Evolutionary conservation across 2,888 invertebrate genomes (phyloP).

Genomic region (Aplocera efformata): DNA sequence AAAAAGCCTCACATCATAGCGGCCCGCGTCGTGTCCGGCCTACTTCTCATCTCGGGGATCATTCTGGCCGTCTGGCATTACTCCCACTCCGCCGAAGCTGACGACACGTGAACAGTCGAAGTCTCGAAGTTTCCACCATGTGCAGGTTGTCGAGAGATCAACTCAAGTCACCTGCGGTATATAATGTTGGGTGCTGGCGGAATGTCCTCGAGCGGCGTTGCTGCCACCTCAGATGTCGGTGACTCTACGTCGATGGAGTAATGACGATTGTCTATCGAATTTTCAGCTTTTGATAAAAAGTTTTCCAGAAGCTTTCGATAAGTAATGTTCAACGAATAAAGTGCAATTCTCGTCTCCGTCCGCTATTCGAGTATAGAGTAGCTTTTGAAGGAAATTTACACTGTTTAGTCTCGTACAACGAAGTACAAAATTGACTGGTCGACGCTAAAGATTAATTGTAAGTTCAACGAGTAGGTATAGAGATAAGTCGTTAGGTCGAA

Average conservation of each 20-base stretch:
- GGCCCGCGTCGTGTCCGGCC: slow-evolving; percentile 45
- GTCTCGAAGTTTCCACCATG: neutral
- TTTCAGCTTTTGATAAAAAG: neutral
- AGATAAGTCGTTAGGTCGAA: neutral
- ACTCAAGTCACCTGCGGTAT: neutral
- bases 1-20: slow-evolving; percentile 38
- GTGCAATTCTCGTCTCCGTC: slow-evolving; percentile 50
- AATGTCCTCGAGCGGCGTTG: no score
- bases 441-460: slow-evolving; percentile 9
- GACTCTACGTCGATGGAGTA: no score
- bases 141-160: slow-evolving; percentile 5
- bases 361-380: slow-evolving; percentile 37
- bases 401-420: slow-evolving; percentile 11
- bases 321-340: slow-evolving; percentile 22
- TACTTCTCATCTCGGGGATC: slow-evolving; percentile 39
- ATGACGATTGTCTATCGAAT: no score
- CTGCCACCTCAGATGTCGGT: no score
- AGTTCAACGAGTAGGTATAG: slow-evolving; percentile 3
- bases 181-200: no score
- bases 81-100: slow-evolving; percentile 32
- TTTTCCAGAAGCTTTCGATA: neutral
- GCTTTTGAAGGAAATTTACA: slow-evolving; percentile 46
- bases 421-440: slow-evolving; percentile 22
- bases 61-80: slow-evolving; percentile 38
- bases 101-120: slow-evolving; percentile 37